Conservation (phyloP, 2,113 vertebrate species). For the Nothoprocta perdicaria region DNA sequence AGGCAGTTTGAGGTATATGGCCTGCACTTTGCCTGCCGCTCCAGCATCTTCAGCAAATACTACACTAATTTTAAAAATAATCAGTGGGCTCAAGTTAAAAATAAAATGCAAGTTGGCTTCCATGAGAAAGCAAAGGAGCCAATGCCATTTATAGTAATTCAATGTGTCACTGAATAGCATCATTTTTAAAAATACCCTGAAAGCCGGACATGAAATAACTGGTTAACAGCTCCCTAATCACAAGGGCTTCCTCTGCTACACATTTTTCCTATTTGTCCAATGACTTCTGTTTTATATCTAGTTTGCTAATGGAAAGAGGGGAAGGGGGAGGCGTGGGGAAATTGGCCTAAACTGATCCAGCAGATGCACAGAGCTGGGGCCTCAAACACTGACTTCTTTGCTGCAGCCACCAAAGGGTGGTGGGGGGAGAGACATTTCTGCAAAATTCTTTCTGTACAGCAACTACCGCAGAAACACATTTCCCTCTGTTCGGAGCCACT, state of each 20-base stretch:
- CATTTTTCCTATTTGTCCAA: constrained; percentile 76
- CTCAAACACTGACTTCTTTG: constrained; percentile 71
- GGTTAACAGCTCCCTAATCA: constrained; percentile 75
- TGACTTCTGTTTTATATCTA: constrained; percentile 76
- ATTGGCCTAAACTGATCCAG: constrained; percentile 68
- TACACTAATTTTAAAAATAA: constrained; percentile 39
- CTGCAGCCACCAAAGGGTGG: constrained; percentile 57
- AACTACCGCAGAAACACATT: constrained; percentile 68
- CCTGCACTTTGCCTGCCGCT: background rate
- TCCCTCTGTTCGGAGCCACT: constrained; percentile 58
- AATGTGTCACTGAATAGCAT: constrained; percentile 67
- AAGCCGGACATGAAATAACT: constrained; percentile 74
- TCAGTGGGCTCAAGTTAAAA: constrained; percentile 33
- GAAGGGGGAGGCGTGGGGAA: background rate
- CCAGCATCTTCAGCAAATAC: constrained; percentile 30
- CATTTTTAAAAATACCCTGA: constrained; percentile 72
- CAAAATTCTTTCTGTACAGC: constrained; percentile 63
- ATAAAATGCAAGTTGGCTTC: constrained; percentile 54
- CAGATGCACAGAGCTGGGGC: constrained; percentile 66
- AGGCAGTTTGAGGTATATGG: background rate
- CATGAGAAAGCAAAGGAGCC: constrained; percentile 45
- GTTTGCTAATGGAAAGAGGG: constrained; percentile 70
- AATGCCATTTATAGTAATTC: constrained; percentile 71
- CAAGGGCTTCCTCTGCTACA: constrained; percentile 73
- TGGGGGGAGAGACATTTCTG: constrained; percentile 62